These are phyloP conservation scores for Pollimyrus isidori DNA, from an alignment of 2,113 vertebrate genomes.

Conservation along the genomic window DNA sequence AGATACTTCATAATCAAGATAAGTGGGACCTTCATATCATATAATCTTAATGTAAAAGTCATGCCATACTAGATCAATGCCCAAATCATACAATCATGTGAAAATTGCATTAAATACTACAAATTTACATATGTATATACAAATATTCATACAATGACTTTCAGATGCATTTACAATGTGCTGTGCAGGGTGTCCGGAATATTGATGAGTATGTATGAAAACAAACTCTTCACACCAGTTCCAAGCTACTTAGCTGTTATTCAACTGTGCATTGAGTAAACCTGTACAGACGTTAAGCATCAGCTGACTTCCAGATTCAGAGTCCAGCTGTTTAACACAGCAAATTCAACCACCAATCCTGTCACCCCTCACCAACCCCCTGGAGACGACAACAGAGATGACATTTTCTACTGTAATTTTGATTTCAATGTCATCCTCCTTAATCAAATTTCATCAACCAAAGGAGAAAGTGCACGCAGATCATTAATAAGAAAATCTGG, in stretches of 20 bases:
- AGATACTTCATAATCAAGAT: background rate
- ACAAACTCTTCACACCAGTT: background rate
- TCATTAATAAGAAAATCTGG: background rate
- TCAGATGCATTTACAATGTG: background rate
- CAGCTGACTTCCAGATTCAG: background rate
- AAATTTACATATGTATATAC: background rate
- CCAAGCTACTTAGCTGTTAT: background rate
- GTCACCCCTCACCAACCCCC: background rate
- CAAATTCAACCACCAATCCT: background rate
- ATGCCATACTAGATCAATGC: background rate
- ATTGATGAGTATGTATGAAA: background rate
- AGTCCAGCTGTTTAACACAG: background rate
- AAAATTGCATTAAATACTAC: background rate
- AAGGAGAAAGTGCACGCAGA: background rate
- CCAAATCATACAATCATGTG: background rate
- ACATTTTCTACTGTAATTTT: background rate
- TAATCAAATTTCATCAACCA: slow-evolving; percentile 1
- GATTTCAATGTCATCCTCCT: background rate
- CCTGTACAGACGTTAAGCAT: background rate
- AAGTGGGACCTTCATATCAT: background rate
- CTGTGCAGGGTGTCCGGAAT: background rate
- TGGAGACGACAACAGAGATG: background rate
- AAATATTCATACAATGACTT: background rate
- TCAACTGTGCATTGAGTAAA: background rate
- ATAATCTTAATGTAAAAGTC: background rate